Base-by-base conservation (phyloP, 2,888 invertebrate species). In the Drosophila anceps region DNA sequence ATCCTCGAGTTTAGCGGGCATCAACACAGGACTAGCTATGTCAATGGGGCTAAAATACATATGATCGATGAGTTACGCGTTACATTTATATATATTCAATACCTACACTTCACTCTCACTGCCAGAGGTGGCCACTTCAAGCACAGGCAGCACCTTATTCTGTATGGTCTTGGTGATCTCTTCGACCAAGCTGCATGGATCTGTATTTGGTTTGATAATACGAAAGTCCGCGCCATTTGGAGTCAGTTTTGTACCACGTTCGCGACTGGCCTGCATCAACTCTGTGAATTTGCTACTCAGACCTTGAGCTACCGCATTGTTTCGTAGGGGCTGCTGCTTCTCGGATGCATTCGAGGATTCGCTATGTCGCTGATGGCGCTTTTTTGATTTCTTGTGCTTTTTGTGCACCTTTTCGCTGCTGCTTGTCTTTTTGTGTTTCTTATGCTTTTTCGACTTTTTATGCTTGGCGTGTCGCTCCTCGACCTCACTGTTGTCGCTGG, bases 1-100 rank as follows among this genome's bases (percentile, higher is more conserved):
- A 78, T 97, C 97, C 91, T 97, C 97, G 66, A 96, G 96, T 66
- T 96, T 95, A 10, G 95, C 94, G 1, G 76, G 66, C 66, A 97
- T 94, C 80, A 50, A 7, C 20, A 96, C 96, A 35, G 96, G 95
- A 90, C 96, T 96, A 18, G 94, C 95, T 81, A 95, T 95, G 90
- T 96, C 96, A 83, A 94, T 94, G 73, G 91, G 88, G 50, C 92
- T 92, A 60, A 12, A 65, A 61, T 31, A 7, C 4, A 24, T 5
- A 9, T 27, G 9, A 27, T 53, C 18, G 5, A 7, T 48, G 8
- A 57, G 9, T 20, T 43, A 20, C 29, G 3, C 31, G 6, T 20
- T 20, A 15, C 15, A 43, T 15, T 15, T 20, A 31, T 31, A 7
- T 20, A 15, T 33, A 0, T 33, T 15, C n/a, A 15, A 48, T 58